Conservation (phyloP, 2,113 vertebrate genomes). For the Lepidiolamprologus cunningtoni region DNA sequence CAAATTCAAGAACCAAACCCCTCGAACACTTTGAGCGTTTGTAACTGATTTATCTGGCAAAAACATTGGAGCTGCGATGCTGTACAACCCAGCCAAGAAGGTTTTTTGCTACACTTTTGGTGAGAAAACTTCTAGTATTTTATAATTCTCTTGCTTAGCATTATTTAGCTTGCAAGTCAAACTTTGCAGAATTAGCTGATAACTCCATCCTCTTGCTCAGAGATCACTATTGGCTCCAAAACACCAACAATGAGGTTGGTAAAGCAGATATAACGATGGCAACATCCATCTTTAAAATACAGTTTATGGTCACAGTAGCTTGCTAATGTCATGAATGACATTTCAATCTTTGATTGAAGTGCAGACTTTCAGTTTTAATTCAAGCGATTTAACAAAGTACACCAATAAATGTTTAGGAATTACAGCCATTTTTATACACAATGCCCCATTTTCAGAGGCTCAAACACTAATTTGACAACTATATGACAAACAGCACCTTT, state of each 20-base stretch:
- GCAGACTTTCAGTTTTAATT: background rate
- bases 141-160: background rate
- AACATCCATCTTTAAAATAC: background rate
- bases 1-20: background rate
- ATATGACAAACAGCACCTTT: background rate
- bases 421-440: background rate
- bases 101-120: background rate
- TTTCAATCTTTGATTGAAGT: background rate
- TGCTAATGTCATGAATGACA: background rate
- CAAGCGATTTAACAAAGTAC: accelerated
- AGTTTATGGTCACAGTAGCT: background rate
- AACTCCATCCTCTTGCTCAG: background rate
- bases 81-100: background rate
- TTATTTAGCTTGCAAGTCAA: background rate
- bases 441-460: background rate
- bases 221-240: background rate
- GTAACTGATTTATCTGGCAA: accelerated
- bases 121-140: background rate
- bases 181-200: background rate
- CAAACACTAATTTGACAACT: background rate
- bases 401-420: background rate
- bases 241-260: background rate
- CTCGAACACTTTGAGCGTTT: accelerated
- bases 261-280: accelerated
- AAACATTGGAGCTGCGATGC: accelerated